Evolutionary conservation across 2,113 vertebrate genomes (phyloP), one percentile per base, ranked within the genome.

Genomic region (Alethe castanea): DNA sequence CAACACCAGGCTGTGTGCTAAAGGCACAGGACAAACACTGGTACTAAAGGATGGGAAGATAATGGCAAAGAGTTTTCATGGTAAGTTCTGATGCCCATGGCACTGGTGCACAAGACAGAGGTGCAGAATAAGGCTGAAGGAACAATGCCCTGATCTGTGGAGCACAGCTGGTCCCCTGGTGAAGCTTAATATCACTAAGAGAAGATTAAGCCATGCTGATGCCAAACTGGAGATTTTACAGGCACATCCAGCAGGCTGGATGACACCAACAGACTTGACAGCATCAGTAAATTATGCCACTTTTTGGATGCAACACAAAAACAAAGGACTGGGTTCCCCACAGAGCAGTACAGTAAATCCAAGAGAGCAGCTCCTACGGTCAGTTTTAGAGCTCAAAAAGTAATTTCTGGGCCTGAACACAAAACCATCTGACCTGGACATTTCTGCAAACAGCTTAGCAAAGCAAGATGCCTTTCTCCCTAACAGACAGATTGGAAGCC

Each of bases 31-130:
- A 67, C 22, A 8, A 19, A 24, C 14, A 20, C 3, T 61, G 59
- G 45, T 42, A n/a, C 57, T 3, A 6, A 82, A 52, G 19, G 42
- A 57, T 19, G 53, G 25, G 59, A 65, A 50, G 85, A 57, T 5
- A 80, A 86, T 0, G 2, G 40, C 52, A 64, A 67, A 12, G 24
- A 62, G 28, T 33, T 72, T 9, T 1, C 11, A 19, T 0, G 1
- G 31, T 14, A 16, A 20, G 44, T n/a, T 56, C 53, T 80, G 47
- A 80, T 26, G 24, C 8, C 36, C 6, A 15, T 3, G 10, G 18
- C 17, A 26, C 9, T 5, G 20, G 14, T 28, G 24, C 59, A 69
- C 31, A 25, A 40, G 50, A n/a, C 35, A 64, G 62, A 92, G n/a
- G 23, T 54, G 42, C 62, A 77, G n/a, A 65, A 29, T 3, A 56